phyloP scores from a whole-genome alignment of 2,888 invertebrate genomes.

The Clepsis dumicolana region DNA sequence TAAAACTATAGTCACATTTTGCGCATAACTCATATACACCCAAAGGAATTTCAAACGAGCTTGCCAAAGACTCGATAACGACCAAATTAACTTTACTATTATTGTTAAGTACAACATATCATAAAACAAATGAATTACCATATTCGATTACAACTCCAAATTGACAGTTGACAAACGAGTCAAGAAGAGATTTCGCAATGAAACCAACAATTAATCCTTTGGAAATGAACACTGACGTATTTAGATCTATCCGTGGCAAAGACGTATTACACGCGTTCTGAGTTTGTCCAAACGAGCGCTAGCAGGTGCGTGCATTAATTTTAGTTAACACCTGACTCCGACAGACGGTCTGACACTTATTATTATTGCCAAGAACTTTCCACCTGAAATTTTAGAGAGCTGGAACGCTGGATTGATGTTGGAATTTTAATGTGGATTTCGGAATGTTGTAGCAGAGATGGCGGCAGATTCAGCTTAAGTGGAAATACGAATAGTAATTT shows the following conservation, averaged over 20 bases:
- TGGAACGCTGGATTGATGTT: constrained; percentile 5
- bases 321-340: constrained; percentile 59
- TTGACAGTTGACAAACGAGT: constrained; percentile 9
- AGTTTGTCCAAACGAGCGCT: constrained; percentile 49
- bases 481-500: background rate
- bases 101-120: constrained; percentile 18
- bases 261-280: constrained; percentile 36
- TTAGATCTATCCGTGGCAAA: constrained; percentile 51
- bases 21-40: background rate
- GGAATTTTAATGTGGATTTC: constrained; percentile 20
- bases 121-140: constrained; percentile 34
- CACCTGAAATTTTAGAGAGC: constrained; percentile 33
- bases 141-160: constrained; percentile 21
- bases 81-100: constrained; percentile 14
- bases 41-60: constrained; percentile 4
- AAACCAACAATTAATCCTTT: constrained; percentile 21
- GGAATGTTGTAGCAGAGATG: constrained; percentile 3
- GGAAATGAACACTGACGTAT: constrained; percentile 53
- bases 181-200: constrained; percentile 21
- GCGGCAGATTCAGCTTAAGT: constrained; percentile 9
- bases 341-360: constrained; percentile 44
- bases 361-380: constrained; percentile 21
- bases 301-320: constrained; percentile 61
- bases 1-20: background rate
- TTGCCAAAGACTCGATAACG: constrained; percentile 26